Conservation (phyloP, 2,797 vertebrate species). For the Xenentodon cancila region DNA sequence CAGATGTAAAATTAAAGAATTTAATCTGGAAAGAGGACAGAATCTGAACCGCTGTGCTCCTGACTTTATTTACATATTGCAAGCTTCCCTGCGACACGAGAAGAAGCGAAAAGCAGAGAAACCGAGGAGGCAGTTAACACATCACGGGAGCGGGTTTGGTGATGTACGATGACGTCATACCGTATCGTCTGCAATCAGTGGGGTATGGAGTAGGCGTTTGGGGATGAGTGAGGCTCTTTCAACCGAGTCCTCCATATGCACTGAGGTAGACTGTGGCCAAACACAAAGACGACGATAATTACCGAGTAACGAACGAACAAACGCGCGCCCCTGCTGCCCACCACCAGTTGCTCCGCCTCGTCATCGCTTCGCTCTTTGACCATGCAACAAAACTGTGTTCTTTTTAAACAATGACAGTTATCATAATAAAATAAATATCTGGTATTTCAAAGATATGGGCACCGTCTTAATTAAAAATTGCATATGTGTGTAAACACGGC, state of each 20-base stretch:
- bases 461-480: constrained; percentile 82
- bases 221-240: constrained; percentile 65
- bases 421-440: constrained; percentile 94
- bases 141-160: constrained; percentile 38
- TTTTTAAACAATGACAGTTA: constrained; percentile 84
- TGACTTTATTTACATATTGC: background rate
- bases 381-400: too few relatives aligned
- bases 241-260: constrained; percentile 82
- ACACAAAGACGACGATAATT: constrained; percentile 78
- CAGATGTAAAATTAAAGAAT: background rate
- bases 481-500: constrained; percentile 64
- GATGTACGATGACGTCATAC: constrained; percentile 32
- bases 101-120: constrained; percentile 11
- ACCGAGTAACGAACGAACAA: constrained; percentile 34
- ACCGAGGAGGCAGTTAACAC: constrained; percentile 7
- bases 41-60: background rate
- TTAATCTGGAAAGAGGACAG: background rate
- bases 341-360: constrained; percentile 49
- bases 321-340: constrained; percentile 47
- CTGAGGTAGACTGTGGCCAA: constrained; percentile 96
- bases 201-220: constrained; percentile 47
- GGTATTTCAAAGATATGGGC: constrained; percentile 87
- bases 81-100: constrained; percentile 25
- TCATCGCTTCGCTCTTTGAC: constrained; percentile 33
- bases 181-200: constrained; percentile 25